Conservation (phyloP, 2,113 vertebrate species). For the Mystacornis crossleyi region DNA sequence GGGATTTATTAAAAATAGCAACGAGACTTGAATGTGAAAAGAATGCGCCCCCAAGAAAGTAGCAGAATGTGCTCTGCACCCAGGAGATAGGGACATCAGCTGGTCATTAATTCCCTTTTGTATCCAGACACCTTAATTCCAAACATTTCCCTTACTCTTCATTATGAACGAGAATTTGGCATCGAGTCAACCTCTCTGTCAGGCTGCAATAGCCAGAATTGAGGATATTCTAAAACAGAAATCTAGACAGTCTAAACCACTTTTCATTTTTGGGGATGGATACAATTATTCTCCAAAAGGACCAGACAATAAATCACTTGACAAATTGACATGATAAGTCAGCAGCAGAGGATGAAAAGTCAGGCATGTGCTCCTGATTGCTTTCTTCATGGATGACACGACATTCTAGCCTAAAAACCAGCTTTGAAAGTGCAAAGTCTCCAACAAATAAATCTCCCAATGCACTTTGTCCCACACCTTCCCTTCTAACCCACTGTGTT, state of each 20-base stretch:
- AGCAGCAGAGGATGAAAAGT: background rate
- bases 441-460: background rate
- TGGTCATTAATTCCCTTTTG: background rate
- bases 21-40: background rate
- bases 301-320: conserved; percentile 21
- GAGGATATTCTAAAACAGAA: background rate
- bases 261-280: background rate
- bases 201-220: background rate
- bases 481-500: background rate
- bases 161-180: background rate
- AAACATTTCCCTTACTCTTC: background rate
- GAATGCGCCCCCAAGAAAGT: background rate
- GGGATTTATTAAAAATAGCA: background rate
- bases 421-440: background rate
- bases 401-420: background rate
- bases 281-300: background rate
- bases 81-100: background rate
- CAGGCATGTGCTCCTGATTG: background rate
- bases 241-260: background rate
- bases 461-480: background rate
- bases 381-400: background rate
- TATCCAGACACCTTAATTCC: background rate
- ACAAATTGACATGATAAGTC: conserved; percentile 6
- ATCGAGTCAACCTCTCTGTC: background rate
- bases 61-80: background rate